Evolutionary conservation across 2,113 vertebrate species (phyloP).

Genomic region (Triplophysa siluroides): DNA sequence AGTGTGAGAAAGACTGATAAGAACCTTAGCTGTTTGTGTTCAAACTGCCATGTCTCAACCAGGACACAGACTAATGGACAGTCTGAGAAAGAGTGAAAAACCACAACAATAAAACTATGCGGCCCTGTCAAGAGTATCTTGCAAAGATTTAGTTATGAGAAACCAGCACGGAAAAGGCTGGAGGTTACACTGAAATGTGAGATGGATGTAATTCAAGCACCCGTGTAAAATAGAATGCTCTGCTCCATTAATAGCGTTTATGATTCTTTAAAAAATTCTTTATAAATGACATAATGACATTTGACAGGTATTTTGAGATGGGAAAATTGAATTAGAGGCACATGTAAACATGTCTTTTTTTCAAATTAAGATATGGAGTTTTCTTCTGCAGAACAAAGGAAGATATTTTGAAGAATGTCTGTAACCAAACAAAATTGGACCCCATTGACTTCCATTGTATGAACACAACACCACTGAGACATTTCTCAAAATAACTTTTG

Average conservation of each 20-base stretch:
- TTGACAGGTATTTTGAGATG: background rate
- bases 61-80: constrained; percentile 34
- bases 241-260: background rate
- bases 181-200: background rate
- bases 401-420: too few species aligned
- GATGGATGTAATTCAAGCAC: background rate
- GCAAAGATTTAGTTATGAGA: constrained; percentile 18
- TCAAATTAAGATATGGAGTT: too few species aligned
- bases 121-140: constrained; percentile 20
- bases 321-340: too few species aligned
- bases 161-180: background rate
- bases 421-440: too few species aligned
- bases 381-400: too few species aligned
- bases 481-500: too few species aligned
- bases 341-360: too few species aligned
- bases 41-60: constrained; percentile 58
- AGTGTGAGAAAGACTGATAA: constrained; percentile 68
- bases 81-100: constrained; percentile 31
- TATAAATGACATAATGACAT: background rate
- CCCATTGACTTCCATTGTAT: too few species aligned
- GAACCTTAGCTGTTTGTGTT: constrained; percentile 66
- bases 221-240: background rate
- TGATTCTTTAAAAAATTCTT: background rate
- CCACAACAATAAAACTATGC: constrained; percentile 21
- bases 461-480: too few species aligned